Evolutionary conservation across 2,797 vertebrate genomes (phyloP).

Genomic region (Apogon talboti): DNA sequence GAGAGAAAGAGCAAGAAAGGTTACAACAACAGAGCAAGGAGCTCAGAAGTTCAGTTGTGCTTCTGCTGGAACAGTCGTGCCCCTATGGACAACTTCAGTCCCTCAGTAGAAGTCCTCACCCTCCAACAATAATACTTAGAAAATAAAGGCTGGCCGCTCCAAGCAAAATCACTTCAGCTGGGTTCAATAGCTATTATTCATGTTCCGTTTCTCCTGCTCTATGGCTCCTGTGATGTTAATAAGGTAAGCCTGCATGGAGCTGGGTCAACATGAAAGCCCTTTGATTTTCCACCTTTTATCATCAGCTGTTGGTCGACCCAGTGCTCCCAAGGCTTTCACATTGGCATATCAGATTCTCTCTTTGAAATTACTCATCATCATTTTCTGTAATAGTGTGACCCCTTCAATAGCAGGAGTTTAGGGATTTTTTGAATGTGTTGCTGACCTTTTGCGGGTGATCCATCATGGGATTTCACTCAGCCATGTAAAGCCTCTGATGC

Average conservation of each 20-base stretch:
- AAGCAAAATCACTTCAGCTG: slow-evolving; percentile 87
- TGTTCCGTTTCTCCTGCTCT: slow-evolving; percentile 71
- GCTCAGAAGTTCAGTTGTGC: slow-evolving; percentile 82
- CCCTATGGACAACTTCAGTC: slow-evolving; percentile 82
- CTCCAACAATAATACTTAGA: slow-evolving; percentile 88
- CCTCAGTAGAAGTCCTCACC: slow-evolving; percentile 79
- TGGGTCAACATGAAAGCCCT: slow-evolving; percentile 61
- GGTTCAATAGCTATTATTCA: slow-evolving; percentile 86
- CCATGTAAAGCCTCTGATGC: slow-evolving; percentile 7
- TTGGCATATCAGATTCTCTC: slow-evolving; percentile 36
- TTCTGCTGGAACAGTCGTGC: slow-evolving; percentile 82
- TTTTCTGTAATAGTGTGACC: background rate
- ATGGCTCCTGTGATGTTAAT: slow-evolving; percentile 82
- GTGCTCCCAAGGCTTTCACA: slow-evolving; percentile 10
- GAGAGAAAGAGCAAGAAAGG: slow-evolving; percentile 71
- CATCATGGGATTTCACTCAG: slow-evolving; percentile 13
- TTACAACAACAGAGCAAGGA: slow-evolving; percentile 81
- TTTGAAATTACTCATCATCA: slow-evolving; percentile 1
- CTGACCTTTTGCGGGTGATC: slow-evolving; percentile 22
- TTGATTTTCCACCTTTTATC: slow-evolving; percentile 66
- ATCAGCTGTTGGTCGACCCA: slow-evolving; percentile 47
- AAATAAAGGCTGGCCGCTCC: slow-evolving; percentile 86
- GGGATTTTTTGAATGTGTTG: slow-evolving; percentile 2
- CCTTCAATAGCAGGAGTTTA: background rate
- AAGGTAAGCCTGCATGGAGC: slow-evolving; percentile 70